phyloP scores from a whole-genome alignment of 2,113 vertebrate genomes.

The Circaetus cinerascens region DNA sequence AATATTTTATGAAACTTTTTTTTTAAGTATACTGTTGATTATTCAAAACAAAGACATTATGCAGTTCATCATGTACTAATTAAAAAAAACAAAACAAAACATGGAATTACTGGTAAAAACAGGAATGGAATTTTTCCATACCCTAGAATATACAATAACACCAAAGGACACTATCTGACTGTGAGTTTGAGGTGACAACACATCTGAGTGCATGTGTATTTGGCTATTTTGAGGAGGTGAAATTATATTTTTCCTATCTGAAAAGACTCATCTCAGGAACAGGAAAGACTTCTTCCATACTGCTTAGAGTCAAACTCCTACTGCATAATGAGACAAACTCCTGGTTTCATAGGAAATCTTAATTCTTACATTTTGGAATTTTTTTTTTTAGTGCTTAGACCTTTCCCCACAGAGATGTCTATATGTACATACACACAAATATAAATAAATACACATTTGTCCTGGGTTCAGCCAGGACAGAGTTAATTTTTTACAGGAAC shows the following conservation, averaged over 20 bases:
- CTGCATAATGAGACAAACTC: not conserved
- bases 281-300: not conserved
- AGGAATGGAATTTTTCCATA: not conserved
- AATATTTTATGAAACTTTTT: not conserved
- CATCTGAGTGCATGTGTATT: fast-evolving
- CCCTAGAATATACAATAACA: not conserved
- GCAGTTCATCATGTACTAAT: not conserved
- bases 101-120: not conserved
- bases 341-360: not conserved
- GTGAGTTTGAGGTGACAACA: not conserved
- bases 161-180: not conserved
- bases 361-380: not conserved
- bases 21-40: not conserved
- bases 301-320: not conserved
- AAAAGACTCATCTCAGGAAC: not conserved
- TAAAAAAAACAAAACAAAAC: too few relatives aligned
- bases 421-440: fast-evolving
- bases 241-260: not conserved
- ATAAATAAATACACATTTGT: not conserved
- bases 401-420: not conserved
- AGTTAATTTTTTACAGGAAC: too few relatives aligned
- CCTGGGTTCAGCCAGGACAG: too few relatives aligned
- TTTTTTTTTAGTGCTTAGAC: not conserved
- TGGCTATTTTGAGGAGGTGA: not conserved
- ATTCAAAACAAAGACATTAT: not conserved